Conservation (phyloP, 2,113 vertebrate genomes). For the Lophochroa leadbeateri region DNA sequence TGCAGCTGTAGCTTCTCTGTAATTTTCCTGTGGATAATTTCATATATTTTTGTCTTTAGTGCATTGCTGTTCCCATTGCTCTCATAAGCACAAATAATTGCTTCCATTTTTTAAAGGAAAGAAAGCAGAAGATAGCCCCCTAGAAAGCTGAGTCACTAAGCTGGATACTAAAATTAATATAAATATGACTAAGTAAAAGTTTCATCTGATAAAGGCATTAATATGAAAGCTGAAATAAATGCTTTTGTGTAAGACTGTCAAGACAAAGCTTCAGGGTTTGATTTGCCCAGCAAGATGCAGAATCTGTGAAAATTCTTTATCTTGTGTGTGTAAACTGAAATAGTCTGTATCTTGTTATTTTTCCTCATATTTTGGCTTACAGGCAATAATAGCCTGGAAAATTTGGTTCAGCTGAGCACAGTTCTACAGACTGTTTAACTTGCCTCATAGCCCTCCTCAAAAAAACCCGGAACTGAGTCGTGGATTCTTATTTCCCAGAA, state of each 20-base stretch:
- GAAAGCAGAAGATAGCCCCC: constrained; percentile 55
- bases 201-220: constrained; percentile 59
- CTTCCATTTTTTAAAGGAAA: constrained; percentile 70
- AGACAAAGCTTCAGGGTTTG: constrained; percentile 43
- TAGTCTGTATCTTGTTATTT: constrained; percentile 29
- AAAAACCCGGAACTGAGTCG: background rate
- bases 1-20: constrained; percentile 49
- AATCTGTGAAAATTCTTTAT: constrained; percentile 10
- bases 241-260: constrained; percentile 23
- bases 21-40: constrained; percentile 68
- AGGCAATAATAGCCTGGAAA: constrained; percentile 23
- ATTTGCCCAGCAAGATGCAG: constrained; percentile 43
- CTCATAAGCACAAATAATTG: constrained; percentile 74
- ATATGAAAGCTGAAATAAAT: constrained; percentile 51
- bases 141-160: constrained; percentile 66
- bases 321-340: constrained; percentile 51
- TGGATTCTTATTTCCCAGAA: constrained; percentile 22
- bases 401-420: constrained; percentile 12
- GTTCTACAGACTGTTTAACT: background rate
- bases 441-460: background rate
- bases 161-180: constrained; percentile 69
- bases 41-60: constrained; percentile 63
- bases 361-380: constrained; percentile 36
- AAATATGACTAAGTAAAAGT: constrained; percentile 68
- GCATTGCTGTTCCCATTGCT: constrained; percentile 53